Evolutionary conservation across 2,113 vertebrate genomes (phyloP).

Genomic region (Tonatia bakeri): DNA sequence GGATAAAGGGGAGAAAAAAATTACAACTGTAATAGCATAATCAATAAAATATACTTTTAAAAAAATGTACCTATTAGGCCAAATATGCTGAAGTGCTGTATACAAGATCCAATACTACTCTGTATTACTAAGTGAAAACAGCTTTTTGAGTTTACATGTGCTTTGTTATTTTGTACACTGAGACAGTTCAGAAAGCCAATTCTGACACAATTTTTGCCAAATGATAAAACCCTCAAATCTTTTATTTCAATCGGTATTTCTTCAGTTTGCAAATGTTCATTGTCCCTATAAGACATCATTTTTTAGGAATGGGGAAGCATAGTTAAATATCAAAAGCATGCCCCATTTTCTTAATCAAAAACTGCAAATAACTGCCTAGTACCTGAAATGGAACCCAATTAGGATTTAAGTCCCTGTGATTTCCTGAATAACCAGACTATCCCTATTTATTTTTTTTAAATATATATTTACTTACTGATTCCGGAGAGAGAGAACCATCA

Average conservation of each 20-base stretch:
- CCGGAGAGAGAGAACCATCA: too few species aligned
- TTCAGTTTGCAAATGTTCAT: slow-evolving; percentile 4
- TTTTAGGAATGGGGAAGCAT: not conserved
- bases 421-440: not conserved
- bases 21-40: too few species aligned
- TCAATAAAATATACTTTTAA: not conserved
- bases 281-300: not conserved
- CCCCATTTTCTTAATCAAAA: not conserved
- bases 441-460: slow-evolving; percentile 2
- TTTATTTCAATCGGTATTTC: not conserved
- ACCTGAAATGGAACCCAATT: not conserved
- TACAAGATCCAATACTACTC: not conserved
- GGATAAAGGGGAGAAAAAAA: too few species aligned
- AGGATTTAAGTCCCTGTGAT: not conserved
- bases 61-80: not conserved
- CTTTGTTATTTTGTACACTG: not conserved
- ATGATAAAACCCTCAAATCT: not conserved
- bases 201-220: not conserved
- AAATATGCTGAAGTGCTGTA: not conserved
- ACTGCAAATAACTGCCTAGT: not conserved
- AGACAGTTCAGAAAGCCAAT: not conserved
- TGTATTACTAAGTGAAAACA: not conserved
- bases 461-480: too few species aligned
- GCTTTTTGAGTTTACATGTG: slow-evolving; percentile 6
- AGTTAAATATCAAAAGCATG: not conserved